Evolutionary conservation across 1,140 invertebrate species (phyloP), one percentile per base, ranked within the genome.

Genomic region (Hydropsyche tenuis): DNA sequence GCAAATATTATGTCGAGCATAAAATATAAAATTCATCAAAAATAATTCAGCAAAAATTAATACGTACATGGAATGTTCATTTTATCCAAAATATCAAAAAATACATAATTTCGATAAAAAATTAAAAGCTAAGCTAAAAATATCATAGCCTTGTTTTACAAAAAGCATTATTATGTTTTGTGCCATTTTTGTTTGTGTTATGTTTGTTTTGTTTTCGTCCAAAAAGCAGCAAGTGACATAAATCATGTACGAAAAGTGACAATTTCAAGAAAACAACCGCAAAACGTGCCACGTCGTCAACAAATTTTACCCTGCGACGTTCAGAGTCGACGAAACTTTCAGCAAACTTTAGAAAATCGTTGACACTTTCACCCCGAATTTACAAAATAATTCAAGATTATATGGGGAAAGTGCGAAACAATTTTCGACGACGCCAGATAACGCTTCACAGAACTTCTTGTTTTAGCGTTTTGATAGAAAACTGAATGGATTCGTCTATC

Each of bases 381-480:
- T 53, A 53, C 48, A 53, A 53, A 53, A 53, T 53, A 53, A 53
- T 53, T 53, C 16, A 53, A 53, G 48, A 53, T 53, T 53, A 53
- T 53, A 53, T 20, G 48, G 16, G 48, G 20, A 53, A 53, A 18
- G 9, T 18, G n/a, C 48, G 30, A 53, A 53, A 53, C 16, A 53
- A 53, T 53, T 53, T 53, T 18, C 48, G 7, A 53, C 48, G 5
- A 16, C 4, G 46, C 46, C 12, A n/a, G 16, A n/a, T n/a, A 18
- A 20, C n/a, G 20, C 48, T 53, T 18, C 20, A 53, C 6, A 20
- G 20, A 5, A 20, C 20, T 18, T 18, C 20, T 18, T 18, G 5
- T 9, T 53, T 18, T 9, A 53, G 48, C 18, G 16, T 20, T 53
- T 53, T 53, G 48, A 18, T 53, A 53, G 48, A 53, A 37, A 3